Evolutionary conservation across 2,797 vertebrate genomes (phyloP).

Genomic region (Psittacula echo): DNA sequence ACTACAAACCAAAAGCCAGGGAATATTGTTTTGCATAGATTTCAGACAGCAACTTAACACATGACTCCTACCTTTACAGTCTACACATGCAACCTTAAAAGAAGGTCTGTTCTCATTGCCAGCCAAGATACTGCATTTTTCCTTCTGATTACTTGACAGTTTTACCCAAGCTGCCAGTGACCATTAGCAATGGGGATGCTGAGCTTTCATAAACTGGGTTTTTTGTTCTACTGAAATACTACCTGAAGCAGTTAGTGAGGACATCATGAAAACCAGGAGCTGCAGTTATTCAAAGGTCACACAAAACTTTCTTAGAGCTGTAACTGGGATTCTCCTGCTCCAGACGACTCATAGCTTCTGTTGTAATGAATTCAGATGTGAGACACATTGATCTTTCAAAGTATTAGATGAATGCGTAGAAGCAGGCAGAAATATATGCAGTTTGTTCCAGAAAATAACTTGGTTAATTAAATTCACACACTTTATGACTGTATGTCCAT

Average conservation of each 20-base stretch:
- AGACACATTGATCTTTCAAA: neutral
- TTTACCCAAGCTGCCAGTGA: neutral
- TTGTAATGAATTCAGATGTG: neutral
- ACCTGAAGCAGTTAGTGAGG: neutral
- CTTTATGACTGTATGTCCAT: neutral
- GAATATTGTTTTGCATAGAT: slow-evolving; percentile 15
- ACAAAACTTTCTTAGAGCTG: neutral
- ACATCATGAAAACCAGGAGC: neutral
- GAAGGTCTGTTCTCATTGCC: neutral
- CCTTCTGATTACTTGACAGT: neutral
- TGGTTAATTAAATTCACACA: slow-evolving; percentile 26
- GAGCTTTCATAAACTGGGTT: neutral
- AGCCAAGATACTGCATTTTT: neutral
- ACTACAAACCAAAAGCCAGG: neutral
- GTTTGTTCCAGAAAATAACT: slow-evolving; percentile 26
- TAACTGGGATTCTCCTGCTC: neutral
- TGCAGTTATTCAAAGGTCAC: neutral
- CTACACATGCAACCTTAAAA: neutral
- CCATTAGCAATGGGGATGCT: neutral
- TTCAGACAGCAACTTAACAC: slow-evolving; percentile 21
- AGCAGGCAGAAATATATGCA: neutral
- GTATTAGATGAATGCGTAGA: neutral
- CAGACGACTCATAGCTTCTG: neutral
- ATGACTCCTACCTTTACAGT: neutral
- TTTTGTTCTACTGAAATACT: neutral